These are phyloP conservation scores for Syngnathus acus DNA, from an alignment of 2,797 vertebrate genomes.

Conservation along the genomic window DNA sequence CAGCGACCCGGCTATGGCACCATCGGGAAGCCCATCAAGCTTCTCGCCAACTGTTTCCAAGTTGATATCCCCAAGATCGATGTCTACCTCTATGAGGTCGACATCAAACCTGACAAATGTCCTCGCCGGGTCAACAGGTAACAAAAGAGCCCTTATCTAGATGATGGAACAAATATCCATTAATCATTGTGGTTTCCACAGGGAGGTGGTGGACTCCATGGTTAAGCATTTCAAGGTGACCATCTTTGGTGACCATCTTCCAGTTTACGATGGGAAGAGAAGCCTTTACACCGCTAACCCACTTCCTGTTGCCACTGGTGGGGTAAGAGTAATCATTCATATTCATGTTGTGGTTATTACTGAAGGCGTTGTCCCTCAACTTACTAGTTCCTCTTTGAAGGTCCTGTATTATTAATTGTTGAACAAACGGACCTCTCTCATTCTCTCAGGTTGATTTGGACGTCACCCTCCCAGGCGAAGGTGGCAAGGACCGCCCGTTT, in stretches of 20 bases:
- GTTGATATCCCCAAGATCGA: constrained; percentile 99
- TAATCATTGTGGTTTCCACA: constrained; percentile 43
- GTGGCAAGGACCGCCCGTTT: constrained; percentile 96
- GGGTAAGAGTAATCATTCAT: constrained; percentile 66
- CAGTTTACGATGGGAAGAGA: constrained; percentile 97
- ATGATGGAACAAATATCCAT: not conserved
- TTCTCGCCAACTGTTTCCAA: constrained; percentile 99
- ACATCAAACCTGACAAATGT: constrained; percentile 99
- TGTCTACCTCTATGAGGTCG: constrained; percentile 98
- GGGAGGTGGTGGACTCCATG: constrained; percentile 99
- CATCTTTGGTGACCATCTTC: constrained; percentile 96
- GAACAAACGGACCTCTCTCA: not conserved
- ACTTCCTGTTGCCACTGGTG: constrained; percentile 89
- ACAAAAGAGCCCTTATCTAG: not conserved
- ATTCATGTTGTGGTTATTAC: not conserved
- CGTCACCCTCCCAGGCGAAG: constrained; percentile 95
- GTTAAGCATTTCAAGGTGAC: constrained; percentile 99
- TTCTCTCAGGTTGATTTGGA: constrained; percentile 94
- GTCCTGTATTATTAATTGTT: too few relatives aligned
- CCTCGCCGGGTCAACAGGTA: constrained; percentile 97
- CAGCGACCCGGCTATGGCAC: constrained; percentile 98
- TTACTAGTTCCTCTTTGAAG: not conserved
- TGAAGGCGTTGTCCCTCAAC: not conserved
- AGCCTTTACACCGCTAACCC: constrained; percentile 97
- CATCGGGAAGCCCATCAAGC: constrained; percentile 98